phyloP scores from a whole-genome alignment of 1,140 invertebrate genomes.

The Schlechtendalia chinensis region DNA sequence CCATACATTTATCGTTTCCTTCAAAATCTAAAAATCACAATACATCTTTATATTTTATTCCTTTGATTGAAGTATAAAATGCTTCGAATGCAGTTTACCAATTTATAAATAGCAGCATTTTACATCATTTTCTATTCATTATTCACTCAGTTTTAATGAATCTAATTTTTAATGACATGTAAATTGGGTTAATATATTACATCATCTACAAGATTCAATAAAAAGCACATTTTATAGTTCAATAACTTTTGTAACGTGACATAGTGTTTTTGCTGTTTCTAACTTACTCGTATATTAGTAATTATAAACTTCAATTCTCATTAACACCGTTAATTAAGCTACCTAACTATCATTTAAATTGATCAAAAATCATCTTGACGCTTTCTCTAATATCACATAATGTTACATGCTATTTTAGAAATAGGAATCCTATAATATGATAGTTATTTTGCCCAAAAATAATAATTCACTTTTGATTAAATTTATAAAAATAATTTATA shows the following conservation, averaged over 20 bases:
- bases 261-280: background rate
- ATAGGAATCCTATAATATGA: no score
- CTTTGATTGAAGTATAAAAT: no score
- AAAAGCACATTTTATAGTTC: slow-evolving; percentile 2
- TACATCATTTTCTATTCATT: background rate
- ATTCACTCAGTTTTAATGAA: no score
- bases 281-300: background rate
- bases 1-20: no score
- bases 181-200: background rate
- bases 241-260: background rate
- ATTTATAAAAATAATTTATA: no score
- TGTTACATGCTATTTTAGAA: no score
- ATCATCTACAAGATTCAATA: background rate
- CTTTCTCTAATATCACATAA: no score
- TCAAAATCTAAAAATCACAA: no score
- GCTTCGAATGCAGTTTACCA: no score
- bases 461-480: no score
- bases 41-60: no score
- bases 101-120: background rate
- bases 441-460: no score
- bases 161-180: background rate
- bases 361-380: background rate
- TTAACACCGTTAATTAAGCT: background rate
- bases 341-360: background rate
- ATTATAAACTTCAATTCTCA: background rate